Base-by-base conservation (phyloP, 2,888 invertebrate genomes). In the Hydraecia micacea region DNA sequence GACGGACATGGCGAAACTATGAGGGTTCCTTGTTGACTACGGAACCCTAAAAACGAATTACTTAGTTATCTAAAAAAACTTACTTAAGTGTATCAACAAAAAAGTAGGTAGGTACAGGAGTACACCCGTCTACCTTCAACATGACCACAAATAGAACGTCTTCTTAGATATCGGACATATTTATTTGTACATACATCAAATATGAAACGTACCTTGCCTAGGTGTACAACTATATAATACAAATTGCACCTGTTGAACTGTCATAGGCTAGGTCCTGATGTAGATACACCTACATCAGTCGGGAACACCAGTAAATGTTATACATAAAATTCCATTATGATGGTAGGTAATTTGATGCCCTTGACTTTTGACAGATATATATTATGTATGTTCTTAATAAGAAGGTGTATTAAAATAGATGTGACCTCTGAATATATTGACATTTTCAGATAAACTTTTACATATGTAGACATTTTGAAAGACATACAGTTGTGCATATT, bases 341-440 rank as follows among this genome's bases (percentile, higher is more conserved):
- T 85, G 78, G 84, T 74, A 81, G 82, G 86, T 81, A 79, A 84
- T 83, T 83, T 66, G 69, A 74, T 87, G 90, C 83, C 93, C 93
- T 93, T 93, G 93, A 93, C 92, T 91, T 92, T 92, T 93, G 90
- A 90, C 89, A 89, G 89, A 89, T 90, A 85, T 42, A n/a, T n/a
- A n/a, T n/a, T n/a, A n/a, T n/a, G n/a, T 87, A 87, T 88, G 81
- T 88, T 89, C 83, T 83, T 86, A 86, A 60, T 87, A 87, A 83
- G 87, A 86, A 85, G 87, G 82, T 89, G 88, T 85, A 89, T 85
- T 88, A 85, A 87, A 91, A 90, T 90, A 90, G 87, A 87, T 79
- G 75, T 89, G 92, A 91, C 93, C 93, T 93, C 92, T 91, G 93
- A 90, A 93, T 93, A 91, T 84, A 92, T 93, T 93, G 91, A 91